phyloP scores from a whole-genome alignment of 2,888 invertebrate genomes.

The Pammene fasciana region DNA sequence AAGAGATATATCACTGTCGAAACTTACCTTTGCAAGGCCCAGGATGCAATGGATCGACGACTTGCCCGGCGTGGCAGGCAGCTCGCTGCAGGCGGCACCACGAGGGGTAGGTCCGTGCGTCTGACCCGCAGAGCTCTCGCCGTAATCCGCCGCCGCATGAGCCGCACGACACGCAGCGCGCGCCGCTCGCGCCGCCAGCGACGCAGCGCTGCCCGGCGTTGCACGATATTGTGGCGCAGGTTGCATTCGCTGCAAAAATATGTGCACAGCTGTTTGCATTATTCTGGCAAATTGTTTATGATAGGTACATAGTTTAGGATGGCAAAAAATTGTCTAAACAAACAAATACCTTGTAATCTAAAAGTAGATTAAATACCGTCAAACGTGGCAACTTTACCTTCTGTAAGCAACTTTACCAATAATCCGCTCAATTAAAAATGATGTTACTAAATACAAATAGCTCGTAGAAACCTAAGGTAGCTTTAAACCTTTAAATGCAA shows the following conservation, averaged over 20 bases:
- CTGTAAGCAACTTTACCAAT: too few species aligned
- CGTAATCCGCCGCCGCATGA: constrained; percentile 65
- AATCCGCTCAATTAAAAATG: too few species aligned
- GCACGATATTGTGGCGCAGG: constrained; percentile 68
- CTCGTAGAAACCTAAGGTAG: too few species aligned
- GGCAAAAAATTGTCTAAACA: too few species aligned
- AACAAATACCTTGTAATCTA: too few species aligned
- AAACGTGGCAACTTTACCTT: too few species aligned
- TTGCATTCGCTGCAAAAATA: constrained; percentile 68
- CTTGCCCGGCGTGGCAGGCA: constrained; percentile 87
- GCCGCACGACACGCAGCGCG: constrained; percentile 73
- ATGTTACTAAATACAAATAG: too few species aligned
- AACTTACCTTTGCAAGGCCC: constrained; percentile 84
- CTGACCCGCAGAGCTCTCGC: constrained; percentile 87
- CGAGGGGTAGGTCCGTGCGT: constrained; percentile 88
- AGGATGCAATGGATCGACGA: constrained; percentile 88
- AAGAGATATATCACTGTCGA: too few species aligned
- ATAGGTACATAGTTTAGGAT: too few species aligned
- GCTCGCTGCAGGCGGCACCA: constrained; percentile 92
- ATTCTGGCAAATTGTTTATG: too few species aligned
- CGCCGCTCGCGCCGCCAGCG: constrained; percentile 71
- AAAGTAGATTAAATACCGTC: too few species aligned
- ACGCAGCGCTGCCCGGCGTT: constrained; percentile 72
- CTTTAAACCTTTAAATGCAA: too few species aligned
- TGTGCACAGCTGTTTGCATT: neutral